Conservation (phyloP, 64 coral and sea anemone species). For the Pachyseris speciosa region DNA sequence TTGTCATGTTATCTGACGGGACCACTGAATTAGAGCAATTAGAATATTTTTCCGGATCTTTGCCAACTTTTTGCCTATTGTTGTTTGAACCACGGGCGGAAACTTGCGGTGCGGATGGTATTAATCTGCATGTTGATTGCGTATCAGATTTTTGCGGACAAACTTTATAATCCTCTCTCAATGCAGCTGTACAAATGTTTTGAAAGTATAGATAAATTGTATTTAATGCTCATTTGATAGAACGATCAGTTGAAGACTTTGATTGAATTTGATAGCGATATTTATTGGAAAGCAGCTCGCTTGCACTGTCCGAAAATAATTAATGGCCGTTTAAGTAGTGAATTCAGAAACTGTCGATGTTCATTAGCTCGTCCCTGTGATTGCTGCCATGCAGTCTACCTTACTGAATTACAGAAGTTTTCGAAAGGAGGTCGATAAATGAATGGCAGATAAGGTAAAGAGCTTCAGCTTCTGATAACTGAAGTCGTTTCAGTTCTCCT, state of each 20-base stretch:
- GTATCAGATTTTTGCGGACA: neutral
- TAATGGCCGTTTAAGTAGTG: neutral
- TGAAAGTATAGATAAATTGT: neutral
- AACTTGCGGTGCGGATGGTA: neutral
- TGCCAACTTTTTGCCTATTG: slow-evolving; percentile 32
- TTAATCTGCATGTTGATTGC: neutral
- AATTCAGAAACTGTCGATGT: neutral
- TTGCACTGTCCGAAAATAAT: neutral
- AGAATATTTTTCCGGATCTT: neutral
- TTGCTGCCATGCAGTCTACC: neutral
- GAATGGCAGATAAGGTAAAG: neutral
- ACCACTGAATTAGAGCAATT: neutral
- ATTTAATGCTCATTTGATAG: neutral
- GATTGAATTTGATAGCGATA: neutral
- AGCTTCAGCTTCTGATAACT: neutral
- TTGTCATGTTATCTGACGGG: neutral
- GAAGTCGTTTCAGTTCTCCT: too few relatives aligned
- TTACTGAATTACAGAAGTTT: neutral
- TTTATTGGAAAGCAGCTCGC: neutral
- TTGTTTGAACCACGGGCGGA: neutral
- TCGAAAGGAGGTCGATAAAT: neutral
- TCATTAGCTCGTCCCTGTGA: neutral
- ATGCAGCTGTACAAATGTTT: neutral
- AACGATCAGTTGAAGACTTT: neutral
- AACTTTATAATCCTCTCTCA: neutral